phyloP scores from a whole-genome alignment of 92 coral and sea anemone species.

The Epizoanthus rinbou region DNA sequence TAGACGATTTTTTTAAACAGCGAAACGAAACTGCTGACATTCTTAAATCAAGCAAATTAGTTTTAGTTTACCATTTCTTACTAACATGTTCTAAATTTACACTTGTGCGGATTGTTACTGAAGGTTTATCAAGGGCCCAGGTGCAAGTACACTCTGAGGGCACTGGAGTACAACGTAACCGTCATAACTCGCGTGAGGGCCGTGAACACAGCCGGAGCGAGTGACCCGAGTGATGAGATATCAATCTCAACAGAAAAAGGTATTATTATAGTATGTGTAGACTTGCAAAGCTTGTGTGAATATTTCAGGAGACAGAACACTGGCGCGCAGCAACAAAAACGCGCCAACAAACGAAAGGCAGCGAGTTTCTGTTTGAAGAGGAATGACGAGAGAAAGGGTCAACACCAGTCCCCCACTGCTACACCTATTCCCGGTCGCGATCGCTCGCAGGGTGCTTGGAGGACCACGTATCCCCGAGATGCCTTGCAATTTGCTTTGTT shows the following conservation, averaged over 20 bases:
- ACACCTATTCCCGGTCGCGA: too few relatives aligned
- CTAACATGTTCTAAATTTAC: neutral
- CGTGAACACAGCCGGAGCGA: conserved; percentile 81
- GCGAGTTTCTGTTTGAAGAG: too few relatives aligned
- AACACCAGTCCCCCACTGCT: too few relatives aligned
- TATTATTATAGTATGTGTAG: neutral
- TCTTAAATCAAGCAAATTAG: neutral
- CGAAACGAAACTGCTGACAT: too few relatives aligned
- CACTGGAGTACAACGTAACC: conserved; percentile 81
- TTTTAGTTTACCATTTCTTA: neutral
- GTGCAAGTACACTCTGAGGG: conserved; percentile 76
- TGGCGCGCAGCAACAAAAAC: too few relatives aligned
- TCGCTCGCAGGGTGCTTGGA: too few relatives aligned
- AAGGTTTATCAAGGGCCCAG: conserved; percentile 89
- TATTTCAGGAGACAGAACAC: too few relatives aligned
- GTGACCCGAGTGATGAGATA: conserved; percentile 86
- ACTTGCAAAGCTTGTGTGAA: neutral
- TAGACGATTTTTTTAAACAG: too few relatives aligned
- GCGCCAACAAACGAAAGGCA: too few relatives aligned
- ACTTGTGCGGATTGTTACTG: neutral
- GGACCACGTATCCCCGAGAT: too few relatives aligned
- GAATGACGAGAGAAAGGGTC: too few relatives aligned
- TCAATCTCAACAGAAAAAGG: conserved; percentile 86
- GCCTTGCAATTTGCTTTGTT: too few relatives aligned
- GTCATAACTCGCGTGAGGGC: conserved; percentile 83